Conservation (phyloP, 2,888 invertebrate species). For the Stramonita haemastoma region DNA sequence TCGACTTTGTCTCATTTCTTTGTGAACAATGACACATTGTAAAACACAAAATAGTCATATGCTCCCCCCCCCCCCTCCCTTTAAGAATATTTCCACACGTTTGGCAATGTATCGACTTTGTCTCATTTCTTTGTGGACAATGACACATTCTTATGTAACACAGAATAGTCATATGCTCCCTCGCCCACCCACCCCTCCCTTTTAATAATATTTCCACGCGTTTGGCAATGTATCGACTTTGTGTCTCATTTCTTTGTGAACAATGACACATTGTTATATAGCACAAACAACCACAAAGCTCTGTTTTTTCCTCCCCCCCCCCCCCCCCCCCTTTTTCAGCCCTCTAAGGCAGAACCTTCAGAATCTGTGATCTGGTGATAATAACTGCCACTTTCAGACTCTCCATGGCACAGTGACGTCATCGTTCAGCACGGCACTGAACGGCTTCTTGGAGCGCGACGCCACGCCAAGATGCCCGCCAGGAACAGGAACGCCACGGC, state of each 20-base stretch:
- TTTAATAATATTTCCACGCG: too few relatives aligned
- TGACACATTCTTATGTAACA: neutral
- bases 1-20: neutral
- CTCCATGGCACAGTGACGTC: slow-evolving; percentile 12
- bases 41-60: neutral
- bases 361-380: neutral
- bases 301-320: neutral
- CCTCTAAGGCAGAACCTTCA: neutral
- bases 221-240: too few relatives aligned
- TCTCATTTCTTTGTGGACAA: neutral
- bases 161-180: neutral
- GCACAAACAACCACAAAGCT: neutral
- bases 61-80: neutral
- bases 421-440: neutral
- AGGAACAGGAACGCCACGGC: neutral
- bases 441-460: neutral
- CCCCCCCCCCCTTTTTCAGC: neutral
- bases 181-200: neutral
- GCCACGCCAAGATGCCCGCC: neutral
- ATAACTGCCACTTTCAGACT: neutral
- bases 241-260: too few relatives aligned
- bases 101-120: neutral
- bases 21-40: neutral
- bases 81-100: neutral
- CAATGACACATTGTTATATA: neutral